phyloP scores from a whole-genome alignment of 2,113 vertebrate genomes.

The Stigmatopora argus region DNA sequence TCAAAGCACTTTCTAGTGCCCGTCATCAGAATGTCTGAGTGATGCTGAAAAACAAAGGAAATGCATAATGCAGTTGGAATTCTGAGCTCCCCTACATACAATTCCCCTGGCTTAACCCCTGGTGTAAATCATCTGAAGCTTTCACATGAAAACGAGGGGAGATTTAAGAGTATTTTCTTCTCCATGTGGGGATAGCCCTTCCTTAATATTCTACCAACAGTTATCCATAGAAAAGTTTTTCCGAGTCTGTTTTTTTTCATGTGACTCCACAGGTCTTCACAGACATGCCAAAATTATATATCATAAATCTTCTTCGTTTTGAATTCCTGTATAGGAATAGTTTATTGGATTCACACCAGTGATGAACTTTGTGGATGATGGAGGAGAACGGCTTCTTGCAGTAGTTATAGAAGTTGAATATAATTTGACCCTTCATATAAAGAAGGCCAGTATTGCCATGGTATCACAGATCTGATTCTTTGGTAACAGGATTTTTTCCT shows the following conservation, averaged over 20 bases:
- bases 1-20: slow-evolving; percentile 34
- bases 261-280: slow-evolving; percentile 11
- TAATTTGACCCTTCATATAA: slow-evolving; percentile 47
- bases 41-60: slow-evolving; percentile 42
- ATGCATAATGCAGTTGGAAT: slow-evolving; percentile 33
- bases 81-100: slow-evolving; percentile 41
- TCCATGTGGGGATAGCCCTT: slow-evolving; percentile 1
- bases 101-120: slow-evolving; percentile 48
- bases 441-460: slow-evolving; percentile 38
- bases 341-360: slow-evolving; percentile 45
- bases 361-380: slow-evolving; percentile 55
- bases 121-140: slow-evolving; percentile 41
- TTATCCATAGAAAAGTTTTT: slow-evolving; percentile 18
- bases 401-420: slow-evolving; percentile 41
- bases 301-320: slow-evolving; percentile 41
- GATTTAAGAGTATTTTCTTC: slow-evolving; percentile 21
- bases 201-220: background rate
- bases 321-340: slow-evolving; percentile 51
- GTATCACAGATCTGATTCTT: slow-evolving; percentile 41
- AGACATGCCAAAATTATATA: slow-evolving; percentile 36
- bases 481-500: background rate
- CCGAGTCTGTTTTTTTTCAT: slow-evolving; percentile 12
- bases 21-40: slow-evolving; percentile 33
- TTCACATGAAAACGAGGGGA: slow-evolving; percentile 33
- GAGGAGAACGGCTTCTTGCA: slow-evolving; percentile 16